phyloP scores from a whole-genome alignment of 2,888 invertebrate species.

The Tetranychus piercei region DNA sequence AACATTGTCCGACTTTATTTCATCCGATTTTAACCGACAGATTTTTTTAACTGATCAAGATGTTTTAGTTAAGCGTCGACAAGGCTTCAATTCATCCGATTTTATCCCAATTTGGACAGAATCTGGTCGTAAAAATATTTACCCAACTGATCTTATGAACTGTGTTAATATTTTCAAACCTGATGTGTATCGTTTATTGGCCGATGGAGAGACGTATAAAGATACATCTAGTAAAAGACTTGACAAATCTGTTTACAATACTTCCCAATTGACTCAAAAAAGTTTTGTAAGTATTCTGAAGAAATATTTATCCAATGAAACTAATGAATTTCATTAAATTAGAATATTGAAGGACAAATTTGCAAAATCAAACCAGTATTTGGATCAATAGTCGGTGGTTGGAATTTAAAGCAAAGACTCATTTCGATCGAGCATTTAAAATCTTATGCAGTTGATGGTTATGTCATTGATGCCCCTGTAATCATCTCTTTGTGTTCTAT shows the following conservation, averaged over 20 bases:
- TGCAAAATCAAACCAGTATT: not conserved
- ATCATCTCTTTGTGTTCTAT: not conserved
- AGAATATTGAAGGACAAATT: not conserved
- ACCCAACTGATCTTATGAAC: not conserved
- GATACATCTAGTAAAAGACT: not conserved
- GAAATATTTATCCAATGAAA: not conserved
- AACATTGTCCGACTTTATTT: constrained; percentile 37
- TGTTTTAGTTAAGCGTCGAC: not conserved
- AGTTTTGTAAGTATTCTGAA: not conserved
- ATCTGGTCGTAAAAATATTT: not conserved
- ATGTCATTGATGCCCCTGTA: constrained; percentile 30
- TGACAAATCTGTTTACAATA: not conserved
- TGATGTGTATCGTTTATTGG: not conserved
- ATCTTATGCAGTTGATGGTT: not conserved
- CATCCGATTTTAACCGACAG: not conserved
- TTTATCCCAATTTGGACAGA: not conserved
- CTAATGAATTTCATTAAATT: not conserved
- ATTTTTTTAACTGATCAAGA: not conserved
- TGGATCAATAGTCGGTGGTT: not conserved
- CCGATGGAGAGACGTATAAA: not conserved
- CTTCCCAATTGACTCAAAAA: not conserved
- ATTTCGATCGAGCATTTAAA: not conserved
- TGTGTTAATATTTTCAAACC: not conserved
- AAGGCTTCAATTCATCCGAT: not conserved
- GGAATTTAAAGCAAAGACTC: not conserved